Base-by-base conservation (phyloP, 1,140 invertebrate species). In the Oncopeltus fasciatus region DNA sequence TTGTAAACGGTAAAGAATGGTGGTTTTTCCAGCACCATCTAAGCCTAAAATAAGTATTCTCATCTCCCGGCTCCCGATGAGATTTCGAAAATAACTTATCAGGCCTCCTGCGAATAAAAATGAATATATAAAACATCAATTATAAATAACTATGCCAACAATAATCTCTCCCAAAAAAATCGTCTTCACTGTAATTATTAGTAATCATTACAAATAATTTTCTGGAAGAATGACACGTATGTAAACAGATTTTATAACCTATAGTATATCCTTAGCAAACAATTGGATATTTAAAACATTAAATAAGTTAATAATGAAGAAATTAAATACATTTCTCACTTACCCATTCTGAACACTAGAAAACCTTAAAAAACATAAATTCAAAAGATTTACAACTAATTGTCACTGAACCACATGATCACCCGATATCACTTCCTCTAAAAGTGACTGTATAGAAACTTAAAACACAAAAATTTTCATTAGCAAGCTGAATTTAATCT, bases 11-110 rank as follows among this genome's bases (percentile, higher is more conserved):
- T 99, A 99, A 46, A 99, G 77, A 77, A 99, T 99, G 58, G 96
- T 99, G 9, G 96, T 99, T 82, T 99, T 99, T 65, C 94, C 93
- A 72, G 92, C 92, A 60, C 95, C 95, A 76, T 99, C 96, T 61
- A 99, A 78, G 12, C 96, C 96, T 38, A 99, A 80, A 71, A 99
- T 99, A 64, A 99, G 77, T 73, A 99, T 99, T 70, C 96, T 80
- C 86, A 98, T 94, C 81, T 99, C 95, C 68, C 92, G 83, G 64
- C 88, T 89, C 26, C 94, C 94, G 70, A 98, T 78, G 65, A 97
- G 78, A 70, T 86, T 88, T 71, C 88, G 85, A 77, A 98, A 97
- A 75, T 95, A 96, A 79, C 93, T 95, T 69, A 95, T 81, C 70
- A 98, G 76, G 70, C 92, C 92, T 79, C 95, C 95, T 96, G 33